A percentile compares a stretch with the other conserved stretches of the same genome.
Conservation (phyloP, 2,113 vertebrate genomes). For the Ascaphus truei region DNA sequence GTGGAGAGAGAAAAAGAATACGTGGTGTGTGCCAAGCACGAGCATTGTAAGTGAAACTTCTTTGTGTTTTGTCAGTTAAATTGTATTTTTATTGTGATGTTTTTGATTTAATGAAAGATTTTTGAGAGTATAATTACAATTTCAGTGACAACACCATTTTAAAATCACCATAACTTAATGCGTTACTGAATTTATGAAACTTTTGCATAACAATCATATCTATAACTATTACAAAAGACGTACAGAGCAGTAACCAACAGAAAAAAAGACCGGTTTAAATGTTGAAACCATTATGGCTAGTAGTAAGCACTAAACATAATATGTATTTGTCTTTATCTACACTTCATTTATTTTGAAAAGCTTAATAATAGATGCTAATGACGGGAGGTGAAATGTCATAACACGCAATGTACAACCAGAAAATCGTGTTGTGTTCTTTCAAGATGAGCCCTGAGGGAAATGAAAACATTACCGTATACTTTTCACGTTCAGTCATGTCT, state of each 20-base stretch:
- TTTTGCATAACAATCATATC: neutral
- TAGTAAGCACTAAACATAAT: slow-evolving; percentile 5
- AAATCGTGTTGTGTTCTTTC: slow-evolving; percentile 51
- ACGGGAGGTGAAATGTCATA: slow-evolving; percentile 29
- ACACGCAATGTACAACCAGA: slow-evolving; percentile 42
- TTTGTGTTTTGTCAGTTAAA: no score
- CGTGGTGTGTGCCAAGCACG: no score
- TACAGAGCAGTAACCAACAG: slow-evolving; percentile 17
- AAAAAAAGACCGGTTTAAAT: slow-evolving; percentile 17
- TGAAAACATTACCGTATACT: slow-evolving; percentile 49
- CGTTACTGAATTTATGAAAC: neutral
- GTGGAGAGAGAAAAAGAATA: no score
- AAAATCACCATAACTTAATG: no score
- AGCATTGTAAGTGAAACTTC: no score
- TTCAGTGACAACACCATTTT: no score
- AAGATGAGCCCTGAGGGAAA: slow-evolving; percentile 49
- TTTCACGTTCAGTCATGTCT: slow-evolving; percentile 53
- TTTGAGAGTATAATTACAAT: no score
- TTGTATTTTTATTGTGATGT: no score
- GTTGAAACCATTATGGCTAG: slow-evolving; percentile 10
- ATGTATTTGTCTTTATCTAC: neutral
- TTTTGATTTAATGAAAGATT: no score
- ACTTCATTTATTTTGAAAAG: slow-evolving; percentile 33
- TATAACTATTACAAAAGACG: slow-evolving; percentile 21
- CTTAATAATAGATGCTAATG: slow-evolving; percentile 33